Conservation (phyloP, 23 tunicate species). For the Clavelina lepadiformis region DNA sequence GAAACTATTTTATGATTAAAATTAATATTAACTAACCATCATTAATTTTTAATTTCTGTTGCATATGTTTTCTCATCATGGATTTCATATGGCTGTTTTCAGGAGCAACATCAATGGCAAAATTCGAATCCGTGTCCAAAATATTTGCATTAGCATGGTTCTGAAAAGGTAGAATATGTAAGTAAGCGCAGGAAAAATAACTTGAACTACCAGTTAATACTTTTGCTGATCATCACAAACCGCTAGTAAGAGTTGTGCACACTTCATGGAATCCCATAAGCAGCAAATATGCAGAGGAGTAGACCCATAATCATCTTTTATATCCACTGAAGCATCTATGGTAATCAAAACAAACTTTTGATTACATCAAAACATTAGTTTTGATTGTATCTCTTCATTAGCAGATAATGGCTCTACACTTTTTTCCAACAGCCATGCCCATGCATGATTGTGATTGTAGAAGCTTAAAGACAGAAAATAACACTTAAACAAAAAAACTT, state of each 20-base stretch:
- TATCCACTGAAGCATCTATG: conserved; percentile 37
- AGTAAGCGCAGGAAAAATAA: neutral
- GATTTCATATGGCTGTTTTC: conserved; percentile 53
- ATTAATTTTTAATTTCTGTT: conserved; percentile 44
- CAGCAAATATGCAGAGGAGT: conserved; percentile 63
- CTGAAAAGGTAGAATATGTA: conserved; percentile 1
- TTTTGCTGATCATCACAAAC: neutral
- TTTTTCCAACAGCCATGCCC: neutral
- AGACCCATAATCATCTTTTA: conserved; percentile 44
- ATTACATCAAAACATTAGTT: neutral
- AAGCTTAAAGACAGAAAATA: no score
- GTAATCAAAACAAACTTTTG: neutral
- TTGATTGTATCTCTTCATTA: neutral
- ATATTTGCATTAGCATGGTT: conserved; percentile 27
- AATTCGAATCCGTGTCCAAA: conserved; percentile 40
- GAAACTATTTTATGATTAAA: no score
- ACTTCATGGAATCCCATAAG: conserved; percentile 56
- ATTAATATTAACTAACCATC: conserved; percentile 18
- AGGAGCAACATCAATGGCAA: conserved; percentile 54
- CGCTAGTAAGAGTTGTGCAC: conserved; percentile 49
- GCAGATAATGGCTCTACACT: neutral
- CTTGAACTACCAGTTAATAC: neutral
- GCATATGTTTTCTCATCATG: conserved; percentile 55
- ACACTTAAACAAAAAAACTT: neutral
- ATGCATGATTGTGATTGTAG: no score